Evolutionary conservation across 92 coral and sea anemone species (phyloP), one percentile per base, ranked within the genome.

Genomic region (Ricordea florida): DNA sequence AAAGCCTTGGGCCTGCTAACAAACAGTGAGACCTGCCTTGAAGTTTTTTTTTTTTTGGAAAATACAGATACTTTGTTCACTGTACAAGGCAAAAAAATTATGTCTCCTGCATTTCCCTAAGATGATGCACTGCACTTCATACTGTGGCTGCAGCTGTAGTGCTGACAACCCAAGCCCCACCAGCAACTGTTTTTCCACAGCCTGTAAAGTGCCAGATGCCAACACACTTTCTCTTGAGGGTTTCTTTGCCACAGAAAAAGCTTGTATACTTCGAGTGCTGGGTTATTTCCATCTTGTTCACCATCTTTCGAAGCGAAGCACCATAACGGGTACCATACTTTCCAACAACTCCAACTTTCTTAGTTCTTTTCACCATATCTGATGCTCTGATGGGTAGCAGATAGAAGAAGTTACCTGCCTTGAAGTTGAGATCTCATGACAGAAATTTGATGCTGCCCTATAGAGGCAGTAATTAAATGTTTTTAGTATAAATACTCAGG

Each of bases 111-210:
- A 94, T 92, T 40, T 92, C 98, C 72, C 98, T 81, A 37, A 94
- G 88, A 79, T 97, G 98, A 58, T 96, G 97, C 15, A 94, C 97
- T 14, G 98, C 98, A 92, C 98, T 94, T 35, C 98, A 89, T 15
- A 94, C 98, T 27, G 97, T 92, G 45, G 89, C 97, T 60, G 98
- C 98, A 66, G 97, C 97, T 47, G 98, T 88, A 23, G 98, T 94
- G 78, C 98, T 94, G 42, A 94, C 98, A 81, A 94, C 98, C 98
- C 98, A 94, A 0, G 98, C 98, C 69, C 98, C 98, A 38, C 98
- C 98, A 75, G 98, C 98, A 33, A 94, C 53, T 18, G 98, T 94
- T 62, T 92, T 94, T 70, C 94, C 94, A 71, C 98, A 94, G 50
- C 87, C 96, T 33, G 85, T 94, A 55, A 97, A 94, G 46, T 94